Base-by-base conservation (phyloP, 2,113 vertebrate genomes). In the Siniperca knerii region DNA sequence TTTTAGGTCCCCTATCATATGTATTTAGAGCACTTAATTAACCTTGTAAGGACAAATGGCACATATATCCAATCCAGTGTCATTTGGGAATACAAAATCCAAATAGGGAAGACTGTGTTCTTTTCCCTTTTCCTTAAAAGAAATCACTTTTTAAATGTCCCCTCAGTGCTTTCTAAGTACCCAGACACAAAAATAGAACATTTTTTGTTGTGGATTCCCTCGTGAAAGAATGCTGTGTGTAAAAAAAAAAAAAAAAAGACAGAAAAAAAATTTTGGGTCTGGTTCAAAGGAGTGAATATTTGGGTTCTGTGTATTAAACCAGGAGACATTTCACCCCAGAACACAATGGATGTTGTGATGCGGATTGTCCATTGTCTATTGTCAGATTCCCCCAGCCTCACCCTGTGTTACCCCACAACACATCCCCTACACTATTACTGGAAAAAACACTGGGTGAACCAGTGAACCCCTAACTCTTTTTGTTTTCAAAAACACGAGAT, bases 321-420 rank as follows among this genome's bases (percentile, higher is more conserved):
- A 25, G 72, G 75, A 91, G 89, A 93, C 86, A 55, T 90, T 85
- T 89, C 78, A 85, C 65, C 69, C 65, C 12, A 76, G 72, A 77
- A 79, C 75, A 95, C 91, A 95, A 94, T 91, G 61, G 87, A 82
- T 93, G 91, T 90, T 91, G 87, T 91, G 85, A 89, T 90, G 79
- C 57, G 5, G 82, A 83, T 75, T 79, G 25, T 65, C 87, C 82
- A 93, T 93, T 94, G 93, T 95, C 92, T 57, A 94, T 95, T 95
- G 93, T 94, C 64, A 82, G 78, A 82, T 83, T 85, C 84, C 70
- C 88, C 10, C 60, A 77, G 88, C 83, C 89, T 94, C 90, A 65
- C 91, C 92, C 92, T 57, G 77, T 79, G 82, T 82, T 89, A 90
- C 83, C 79, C n/a, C 82, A 90, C 83, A 89, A 82, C 83, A 90